Percentiles rank a stretch among this genome's conserved stretches.
Evolutionary conservation across 2,797 vertebrate genomes (phyloP).

Genomic region (Psittacula echo): DNA sequence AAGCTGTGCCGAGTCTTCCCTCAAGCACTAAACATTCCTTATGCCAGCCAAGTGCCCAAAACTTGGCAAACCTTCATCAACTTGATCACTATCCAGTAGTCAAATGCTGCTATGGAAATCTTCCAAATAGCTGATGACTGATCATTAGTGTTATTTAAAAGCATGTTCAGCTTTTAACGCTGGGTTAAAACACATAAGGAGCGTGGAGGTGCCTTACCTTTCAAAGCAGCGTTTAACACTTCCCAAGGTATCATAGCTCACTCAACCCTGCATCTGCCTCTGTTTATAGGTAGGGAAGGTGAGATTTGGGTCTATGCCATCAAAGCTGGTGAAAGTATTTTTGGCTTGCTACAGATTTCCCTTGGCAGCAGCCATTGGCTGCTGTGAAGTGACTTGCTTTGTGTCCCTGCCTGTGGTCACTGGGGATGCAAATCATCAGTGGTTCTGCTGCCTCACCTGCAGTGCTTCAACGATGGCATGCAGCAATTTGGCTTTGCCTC

Average conservation of each 20-base stretch:
- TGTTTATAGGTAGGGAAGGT: background rate
- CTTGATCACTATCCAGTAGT: constrained; percentile 37
- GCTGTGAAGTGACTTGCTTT: background rate
- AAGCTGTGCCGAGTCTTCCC: constrained; percentile 2
- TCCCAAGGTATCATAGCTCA: background rate
- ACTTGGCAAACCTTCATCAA: constrained; percentile 35
- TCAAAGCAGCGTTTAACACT: fast-evolving
- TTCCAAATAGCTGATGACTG: constrained; percentile 47
- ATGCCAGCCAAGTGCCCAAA: constrained; percentile 38
- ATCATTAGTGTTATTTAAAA: constrained; percentile 42
- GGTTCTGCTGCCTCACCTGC: background rate
- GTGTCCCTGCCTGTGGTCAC: fast-evolving
- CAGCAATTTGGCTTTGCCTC: background rate
- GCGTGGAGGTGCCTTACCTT: background rate
- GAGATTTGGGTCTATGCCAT: background rate
- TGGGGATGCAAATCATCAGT: background rate
- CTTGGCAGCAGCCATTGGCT: background rate
- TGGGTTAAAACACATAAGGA: background rate
- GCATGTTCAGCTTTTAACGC: background rate
- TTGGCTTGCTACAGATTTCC: background rate
- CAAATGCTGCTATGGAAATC: constrained; percentile 38
- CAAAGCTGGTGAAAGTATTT: background rate
- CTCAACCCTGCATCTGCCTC: background rate
- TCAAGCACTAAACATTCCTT: constrained; percentile 11
- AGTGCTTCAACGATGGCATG: background rate